Conservation (phyloP, 1,140 invertebrate species). For the Phymorhynchus buccinoides region DNA sequence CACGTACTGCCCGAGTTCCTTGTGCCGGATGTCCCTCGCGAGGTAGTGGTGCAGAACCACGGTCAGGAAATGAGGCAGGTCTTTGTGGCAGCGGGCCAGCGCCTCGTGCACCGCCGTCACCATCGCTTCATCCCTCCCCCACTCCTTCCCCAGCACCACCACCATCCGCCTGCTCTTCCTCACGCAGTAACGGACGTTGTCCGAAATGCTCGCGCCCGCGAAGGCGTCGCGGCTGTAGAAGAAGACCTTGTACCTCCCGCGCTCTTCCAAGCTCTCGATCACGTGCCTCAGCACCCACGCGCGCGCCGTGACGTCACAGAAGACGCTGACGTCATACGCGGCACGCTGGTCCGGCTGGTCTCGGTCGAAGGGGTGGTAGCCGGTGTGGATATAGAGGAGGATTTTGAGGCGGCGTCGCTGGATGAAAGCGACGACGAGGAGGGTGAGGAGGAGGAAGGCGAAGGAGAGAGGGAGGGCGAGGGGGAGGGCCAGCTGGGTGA, state of each 20-base stretch:
- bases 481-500: conserved; percentile 38
- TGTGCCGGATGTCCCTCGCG: conserved; percentile 16
- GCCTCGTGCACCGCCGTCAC: conserved; percentile 54
- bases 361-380: conserved; percentile 61
- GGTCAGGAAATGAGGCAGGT: conserved; percentile 51
- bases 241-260: conserved; percentile 52
- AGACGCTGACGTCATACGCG: conserved; percentile 52
- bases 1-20: conserved; percentile 26
- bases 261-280: conserved; percentile 47
- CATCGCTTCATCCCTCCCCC: conserved; percentile 40
- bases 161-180: conserved; percentile 56
- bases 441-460: conserved; percentile 39
- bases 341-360: conserved; percentile 46
- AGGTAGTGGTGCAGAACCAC: conserved; percentile 8
- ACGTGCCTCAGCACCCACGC: conserved; percentile 57
- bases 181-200: conserved; percentile 55
- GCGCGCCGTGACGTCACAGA: conserved; percentile 45
- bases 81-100: conserved; percentile 55
- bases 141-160: conserved; percentile 50
- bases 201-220: conserved; percentile 53
- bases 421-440: conserved; percentile 42
- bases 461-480: conserved; percentile 43
- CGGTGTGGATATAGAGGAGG: conserved; percentile 57
- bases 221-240: conserved; percentile 57
- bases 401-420: conserved; percentile 56